A percentile compares a stretch with the other conserved stretches of the same genome.
These are phyloP conservation scores for Laothoe populi DNA, from an alignment of 2,888 invertebrate species.

Conservation along the genomic window DNA sequence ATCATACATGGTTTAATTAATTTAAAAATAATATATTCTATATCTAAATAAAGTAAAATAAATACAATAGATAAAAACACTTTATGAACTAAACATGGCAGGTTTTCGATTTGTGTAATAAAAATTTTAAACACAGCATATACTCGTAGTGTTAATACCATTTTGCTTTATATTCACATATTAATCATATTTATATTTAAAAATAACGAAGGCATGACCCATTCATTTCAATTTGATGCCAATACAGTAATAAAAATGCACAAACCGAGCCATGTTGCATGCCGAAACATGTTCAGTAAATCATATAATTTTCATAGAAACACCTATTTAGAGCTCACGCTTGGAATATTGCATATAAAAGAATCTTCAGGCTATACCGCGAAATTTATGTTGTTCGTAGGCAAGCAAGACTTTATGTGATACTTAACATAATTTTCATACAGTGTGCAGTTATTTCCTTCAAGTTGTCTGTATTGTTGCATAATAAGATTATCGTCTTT, in stretches of 20 bases:
- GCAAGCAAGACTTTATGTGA: slow-evolving; percentile 40
- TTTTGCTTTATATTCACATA: too few species aligned
- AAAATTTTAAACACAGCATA: too few species aligned
- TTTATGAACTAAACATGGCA: too few species aligned
- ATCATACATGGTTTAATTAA: too few species aligned
- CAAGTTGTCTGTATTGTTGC: slow-evolving; percentile 39
- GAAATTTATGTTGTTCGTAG: slow-evolving; percentile 37
- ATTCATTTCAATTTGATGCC: neutral
- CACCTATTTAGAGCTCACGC: slow-evolving; percentile 16
- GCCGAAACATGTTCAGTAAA: neutral
- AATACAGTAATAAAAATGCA: slow-evolving; percentile 12
- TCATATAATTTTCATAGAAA: slow-evolving; percentile 24
- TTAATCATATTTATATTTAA: neutral
- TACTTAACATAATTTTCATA: slow-evolving; percentile 47
- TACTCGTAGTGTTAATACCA: too few species aligned
- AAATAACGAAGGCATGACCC: neutral
- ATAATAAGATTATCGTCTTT: slow-evolving; percentile 39
- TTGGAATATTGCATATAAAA: slow-evolving; percentile 33
- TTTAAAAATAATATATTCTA: too few species aligned
- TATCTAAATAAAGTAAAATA: too few species aligned
- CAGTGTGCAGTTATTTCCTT: slow-evolving; percentile 36
- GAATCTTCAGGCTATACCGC: slow-evolving; percentile 32
- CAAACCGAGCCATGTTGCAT: neutral
- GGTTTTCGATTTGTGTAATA: too few species aligned
- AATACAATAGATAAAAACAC: too few species aligned